phyloP scores from a whole-genome alignment of 35 echinoderm and acorn worm genomes.

The Holothuria glaberrima region DNA sequence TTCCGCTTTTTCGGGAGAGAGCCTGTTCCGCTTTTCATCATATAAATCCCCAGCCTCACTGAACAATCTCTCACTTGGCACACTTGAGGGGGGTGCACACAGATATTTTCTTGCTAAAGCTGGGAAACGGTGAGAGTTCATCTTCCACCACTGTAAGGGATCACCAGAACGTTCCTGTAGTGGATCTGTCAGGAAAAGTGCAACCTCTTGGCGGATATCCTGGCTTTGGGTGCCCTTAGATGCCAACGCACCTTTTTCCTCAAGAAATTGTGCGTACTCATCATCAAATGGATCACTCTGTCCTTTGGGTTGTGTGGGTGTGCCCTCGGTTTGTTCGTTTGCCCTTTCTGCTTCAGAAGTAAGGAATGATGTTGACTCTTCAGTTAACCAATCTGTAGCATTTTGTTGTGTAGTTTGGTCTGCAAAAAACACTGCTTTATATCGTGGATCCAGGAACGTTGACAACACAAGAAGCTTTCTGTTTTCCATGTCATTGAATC shows the following conservation, averaged over 20 bases:
- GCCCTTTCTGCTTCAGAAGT: not conserved
- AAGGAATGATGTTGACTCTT: not conserved
- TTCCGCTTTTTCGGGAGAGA: constrained; percentile 9
- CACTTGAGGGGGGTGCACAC: constrained; percentile 39
- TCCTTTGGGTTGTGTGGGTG: not conserved
- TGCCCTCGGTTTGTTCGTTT: not conserved
- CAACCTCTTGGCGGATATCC: not conserved
- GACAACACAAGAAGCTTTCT: not conserved
- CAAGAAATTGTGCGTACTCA: not conserved
- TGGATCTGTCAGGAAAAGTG: not conserved
- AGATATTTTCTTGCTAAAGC: constrained; percentile 4
- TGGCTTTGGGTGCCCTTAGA: not conserved
- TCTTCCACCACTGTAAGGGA: constrained; percentile 24
- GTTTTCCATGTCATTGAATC: not conserved
- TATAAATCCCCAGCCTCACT: constrained; percentile 31
- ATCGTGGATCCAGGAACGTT: not conserved
- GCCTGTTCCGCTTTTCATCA: not conserved
- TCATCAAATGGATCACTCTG: not conserved
- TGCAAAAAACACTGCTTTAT: not conserved
- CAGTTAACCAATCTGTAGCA: not conserved
- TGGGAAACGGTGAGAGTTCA: constrained; percentile 6
- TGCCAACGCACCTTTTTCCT: constrained; percentile 19
- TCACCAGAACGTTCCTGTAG: not conserved
- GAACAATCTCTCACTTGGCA: constrained; percentile 21
- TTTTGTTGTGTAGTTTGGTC: not conserved